Evolutionary conservation across 2,113 vertebrate species (phyloP), one percentile per base, ranked within the genome.

Genomic region (Megatriorchis doriae): DNA sequence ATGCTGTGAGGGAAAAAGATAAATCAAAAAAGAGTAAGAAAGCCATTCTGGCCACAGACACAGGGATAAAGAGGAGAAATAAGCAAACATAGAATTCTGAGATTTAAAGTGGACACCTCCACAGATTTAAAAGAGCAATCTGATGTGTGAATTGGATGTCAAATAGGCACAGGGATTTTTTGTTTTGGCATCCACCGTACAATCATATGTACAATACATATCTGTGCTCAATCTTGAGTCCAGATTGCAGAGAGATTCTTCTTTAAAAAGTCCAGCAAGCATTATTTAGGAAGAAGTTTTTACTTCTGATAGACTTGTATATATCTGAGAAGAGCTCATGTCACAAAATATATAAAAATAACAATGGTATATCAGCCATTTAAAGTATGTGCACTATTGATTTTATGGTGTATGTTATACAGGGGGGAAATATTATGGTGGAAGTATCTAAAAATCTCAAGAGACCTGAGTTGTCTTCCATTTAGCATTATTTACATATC

Each of bases 401-500:
- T 81, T 91, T 91, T 79, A 52, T 47, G 5, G 3, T 84, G 3
- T 73, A 17, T 61, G 11, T 50, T 91, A 45, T 71, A n/a, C 7
- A 8, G 4, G 6, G 7, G 16, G 19, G 12, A 63, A 63, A 34
- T 50, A 36, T 29, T 50, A 36, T 26, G 16, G 38, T 11, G 13
- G 4, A 36, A 68, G 29, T 79, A 47, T 0, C 26, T 92, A 40
- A 81, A 91, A 94, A 66, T 90, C 50, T 72, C 9, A 32, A 32
- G 40, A 68, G 45, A 52, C 45, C 19, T 81, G 40, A 68, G 9
- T 36, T 91, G 26, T 79, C 62, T 89, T 19, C 47, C 25, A 32
- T 93, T 89, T 81, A 89, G 23, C 34, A 38, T 94, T 96, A 85
- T 77, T 94, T 95, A 81, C 42, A 5, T 90, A 68, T 72, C 29